These are phyloP conservation scores for Galleria mellonella DNA, from an alignment of 1,140 invertebrate genomes.

Conservation along the genomic window DNA sequence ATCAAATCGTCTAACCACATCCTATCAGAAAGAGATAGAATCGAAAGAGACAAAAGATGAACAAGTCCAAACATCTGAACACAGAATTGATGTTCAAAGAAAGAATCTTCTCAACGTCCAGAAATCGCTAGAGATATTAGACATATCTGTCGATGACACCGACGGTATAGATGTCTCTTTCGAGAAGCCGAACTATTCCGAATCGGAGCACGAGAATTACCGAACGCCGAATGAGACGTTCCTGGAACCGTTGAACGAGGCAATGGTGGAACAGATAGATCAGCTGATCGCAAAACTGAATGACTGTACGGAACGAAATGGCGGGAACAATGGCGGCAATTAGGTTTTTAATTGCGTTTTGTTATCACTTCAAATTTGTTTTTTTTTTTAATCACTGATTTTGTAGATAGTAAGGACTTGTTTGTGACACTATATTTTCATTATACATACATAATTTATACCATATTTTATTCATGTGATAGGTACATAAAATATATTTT, in stretches of 20 bases:
- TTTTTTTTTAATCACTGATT: background rate
- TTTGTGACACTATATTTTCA: background rate
- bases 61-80: constrained; percentile 27
- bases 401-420: background rate
- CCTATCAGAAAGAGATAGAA: constrained; percentile 24
- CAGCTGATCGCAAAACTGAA: constrained; percentile 52
- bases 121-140: constrained; percentile 47
- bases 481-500: no score
- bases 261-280: constrained; percentile 61
- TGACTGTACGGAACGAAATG: constrained; percentile 26
- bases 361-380: background rate
- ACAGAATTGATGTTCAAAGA: constrained; percentile 19
- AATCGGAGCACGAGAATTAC: constrained; percentile 42
- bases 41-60: constrained; percentile 36
- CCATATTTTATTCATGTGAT: no score
- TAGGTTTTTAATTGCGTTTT: constrained; percentile 18
- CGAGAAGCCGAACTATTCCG: constrained; percentile 39
- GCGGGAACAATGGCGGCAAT: no score
- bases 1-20: constrained; percentile 25
- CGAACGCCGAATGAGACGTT: constrained; percentile 49
- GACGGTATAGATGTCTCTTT: constrained; percentile 42
- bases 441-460: no score
- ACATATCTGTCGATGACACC: constrained; percentile 30
- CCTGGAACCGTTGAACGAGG: constrained; percentile 52
- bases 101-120: constrained; percentile 31